phyloP scores from a whole-genome alignment of 2,797 vertebrate genomes.

The Pangasius larnaudii region DNA sequence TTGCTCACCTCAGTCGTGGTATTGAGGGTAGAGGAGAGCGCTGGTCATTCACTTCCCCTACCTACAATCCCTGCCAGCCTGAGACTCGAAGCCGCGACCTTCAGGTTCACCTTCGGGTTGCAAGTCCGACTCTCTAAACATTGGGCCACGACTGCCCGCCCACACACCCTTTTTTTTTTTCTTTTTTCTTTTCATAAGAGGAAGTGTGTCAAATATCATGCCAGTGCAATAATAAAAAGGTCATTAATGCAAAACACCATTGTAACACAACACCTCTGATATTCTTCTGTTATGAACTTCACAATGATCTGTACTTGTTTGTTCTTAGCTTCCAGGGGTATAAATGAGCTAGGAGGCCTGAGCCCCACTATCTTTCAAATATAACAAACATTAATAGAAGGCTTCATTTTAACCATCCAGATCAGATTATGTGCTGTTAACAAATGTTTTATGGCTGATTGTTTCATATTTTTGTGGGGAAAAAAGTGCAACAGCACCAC shows the following conservation, averaged over 20 bases:
- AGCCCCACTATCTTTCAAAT: background rate
- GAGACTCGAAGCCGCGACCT: too few species aligned
- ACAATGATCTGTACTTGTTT: background rate
- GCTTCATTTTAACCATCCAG: background rate
- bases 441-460: background rate
- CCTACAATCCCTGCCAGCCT: too few species aligned
- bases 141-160: too few species aligned
- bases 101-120: too few species aligned
- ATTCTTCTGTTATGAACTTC: background rate
- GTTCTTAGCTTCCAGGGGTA: background rate
- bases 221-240: background rate
- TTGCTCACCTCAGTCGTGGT: too few species aligned
- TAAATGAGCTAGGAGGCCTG: background rate
- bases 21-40: too few species aligned
- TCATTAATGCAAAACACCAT: background rate
- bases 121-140: too few species aligned
- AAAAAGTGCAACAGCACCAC: background rate
- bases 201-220: background rate
- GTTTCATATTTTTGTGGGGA: background rate
- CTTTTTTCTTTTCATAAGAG: background rate
- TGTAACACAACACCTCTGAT: background rate
- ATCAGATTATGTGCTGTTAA: background rate
- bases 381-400: background rate
- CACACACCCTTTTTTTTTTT: too few species aligned
- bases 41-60: too few species aligned